Evolutionary conservation across 2,797 vertebrate species (phyloP), one percentile per base, ranked within the genome.

Genomic region (Gallinago solitaria): DNA sequence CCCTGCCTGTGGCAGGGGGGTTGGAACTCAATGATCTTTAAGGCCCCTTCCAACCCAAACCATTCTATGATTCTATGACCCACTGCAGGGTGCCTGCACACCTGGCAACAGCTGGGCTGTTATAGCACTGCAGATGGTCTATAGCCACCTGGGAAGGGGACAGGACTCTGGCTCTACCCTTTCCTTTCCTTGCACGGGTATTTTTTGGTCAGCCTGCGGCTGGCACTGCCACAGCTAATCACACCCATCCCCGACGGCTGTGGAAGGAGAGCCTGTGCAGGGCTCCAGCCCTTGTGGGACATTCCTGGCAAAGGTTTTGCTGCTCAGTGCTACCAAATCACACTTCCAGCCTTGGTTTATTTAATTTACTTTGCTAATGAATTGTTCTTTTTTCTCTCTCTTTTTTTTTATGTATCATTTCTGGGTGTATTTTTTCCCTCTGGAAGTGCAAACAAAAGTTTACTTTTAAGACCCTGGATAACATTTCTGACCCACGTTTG

Each of bases 131-230:
- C 47, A 54, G 35, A 61, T 4, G 12, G 39, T 50, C n/a, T 4
- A 2, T 43, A 76, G 73, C 64, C 35, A 21, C 64, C 64, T 56
- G 81, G 84, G 64, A 77, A 77, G 56, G 25, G 45, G 33, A 30
- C 78, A 89, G 54, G 27, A 41, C 45, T 85, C 47, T 2, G 5
- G 6, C 43, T 65, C 14, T 25, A 71, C 35, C 21, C 32, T 50
- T 70, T 41, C 24, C 19, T 63, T 51, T 63, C 39, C 64, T 69
- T 35, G 12, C 41, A 17, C 0, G 1, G 35, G 9, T 53, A 15
- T 50, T 43, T 50, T 20, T 71, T 0, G 3, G 15, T 59, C 35
- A 28, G 35, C 23, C 41, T 0, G 1, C 8, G 15, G 47, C 70
- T 47, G 12, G 28, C 3, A 3, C 74, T 73, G 74, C 33, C 47